Conservation (phyloP, 2,797 vertebrate genomes). For the Esox masquinongy region DNA sequence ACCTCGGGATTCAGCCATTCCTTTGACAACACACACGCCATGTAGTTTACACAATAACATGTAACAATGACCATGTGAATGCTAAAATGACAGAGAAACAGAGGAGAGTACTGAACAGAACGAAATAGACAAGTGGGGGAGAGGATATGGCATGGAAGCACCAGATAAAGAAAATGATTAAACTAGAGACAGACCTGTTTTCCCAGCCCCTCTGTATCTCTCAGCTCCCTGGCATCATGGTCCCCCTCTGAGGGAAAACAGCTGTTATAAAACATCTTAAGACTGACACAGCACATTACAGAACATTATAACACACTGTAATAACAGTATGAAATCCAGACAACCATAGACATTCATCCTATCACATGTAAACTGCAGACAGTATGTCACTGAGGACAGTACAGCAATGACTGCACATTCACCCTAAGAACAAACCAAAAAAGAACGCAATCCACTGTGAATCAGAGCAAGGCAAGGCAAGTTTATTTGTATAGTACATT, state of each 20-base stretch:
- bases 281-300: conserved; percentile 2
- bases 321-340: not conserved
- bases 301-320: not conserved
- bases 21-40: conserved; percentile 40
- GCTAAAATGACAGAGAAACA: not conserved
- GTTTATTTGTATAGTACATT: too few species aligned
- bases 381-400: not conserved
- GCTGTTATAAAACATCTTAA: not conserved
- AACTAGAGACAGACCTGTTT: conserved; percentile 62
- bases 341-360: not conserved
- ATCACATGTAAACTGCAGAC: not conserved
- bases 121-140: not conserved
- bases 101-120: not conserved
- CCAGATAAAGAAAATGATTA: too few species aligned
- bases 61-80: not conserved
- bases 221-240: conserved; percentile 58
- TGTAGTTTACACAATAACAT: not conserved
- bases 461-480: not conserved
- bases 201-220: conserved; percentile 53
- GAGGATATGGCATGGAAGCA: conserved; percentile 5
- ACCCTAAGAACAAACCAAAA: not conserved
- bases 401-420: not conserved
- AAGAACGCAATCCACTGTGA: not conserved
- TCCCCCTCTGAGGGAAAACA: conserved; percentile 63
- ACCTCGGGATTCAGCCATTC: conserved; percentile 66